These are phyloP conservation scores for Elymnias hypermnestra DNA, from an alignment of 1,140 invertebrate genomes.

Conservation along the genomic window DNA sequence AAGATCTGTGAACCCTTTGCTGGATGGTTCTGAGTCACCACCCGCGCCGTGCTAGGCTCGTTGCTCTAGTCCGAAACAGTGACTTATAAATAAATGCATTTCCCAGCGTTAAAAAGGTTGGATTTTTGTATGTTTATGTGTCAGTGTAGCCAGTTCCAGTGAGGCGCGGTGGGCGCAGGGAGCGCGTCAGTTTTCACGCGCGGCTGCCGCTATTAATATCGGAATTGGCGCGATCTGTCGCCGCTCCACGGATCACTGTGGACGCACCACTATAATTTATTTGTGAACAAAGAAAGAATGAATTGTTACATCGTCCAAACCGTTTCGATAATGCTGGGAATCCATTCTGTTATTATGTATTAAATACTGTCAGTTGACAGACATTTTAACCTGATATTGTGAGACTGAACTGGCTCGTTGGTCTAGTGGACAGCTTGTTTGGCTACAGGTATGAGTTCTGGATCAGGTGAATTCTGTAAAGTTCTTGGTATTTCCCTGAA, in stretches of 20 bases:
- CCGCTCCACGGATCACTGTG: slow-evolving; percentile 42
- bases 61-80: too few species aligned
- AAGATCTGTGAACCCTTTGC: too few species aligned
- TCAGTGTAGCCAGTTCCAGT: slow-evolving; percentile 24
- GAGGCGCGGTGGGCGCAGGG: neutral
- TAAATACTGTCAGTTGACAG: slow-evolving; percentile 18
- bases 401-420: too few species aligned
- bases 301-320: slow-evolving; percentile 32
- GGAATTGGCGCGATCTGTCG: slow-evolving; percentile 73
- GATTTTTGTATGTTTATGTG: too few species aligned
- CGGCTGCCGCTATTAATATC: slow-evolving; percentile 69
- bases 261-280: slow-evolving; percentile 56
- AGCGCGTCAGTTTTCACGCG: slow-evolving; percentile 67
- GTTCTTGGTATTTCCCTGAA: too few species aligned
- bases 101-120: too few species aligned
- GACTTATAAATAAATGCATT: too few species aligned
- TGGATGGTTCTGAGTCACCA: too few species aligned
- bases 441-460: too few species aligned
- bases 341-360: slow-evolving; percentile 24
- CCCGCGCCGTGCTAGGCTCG: too few species aligned
- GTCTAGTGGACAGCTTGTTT: too few species aligned
- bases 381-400: neutral
- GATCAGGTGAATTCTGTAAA: too few species aligned
- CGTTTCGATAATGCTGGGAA: slow-evolving; percentile 32
- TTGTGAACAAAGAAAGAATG: slow-evolving; percentile 39